A percentile compares a stretch with the other conserved stretches of the same genome.
These are phyloP conservation scores for Montipora sp. DNA, from an alignment of 64 coral and sea anemone species.

Conservation along the genomic window DNA sequence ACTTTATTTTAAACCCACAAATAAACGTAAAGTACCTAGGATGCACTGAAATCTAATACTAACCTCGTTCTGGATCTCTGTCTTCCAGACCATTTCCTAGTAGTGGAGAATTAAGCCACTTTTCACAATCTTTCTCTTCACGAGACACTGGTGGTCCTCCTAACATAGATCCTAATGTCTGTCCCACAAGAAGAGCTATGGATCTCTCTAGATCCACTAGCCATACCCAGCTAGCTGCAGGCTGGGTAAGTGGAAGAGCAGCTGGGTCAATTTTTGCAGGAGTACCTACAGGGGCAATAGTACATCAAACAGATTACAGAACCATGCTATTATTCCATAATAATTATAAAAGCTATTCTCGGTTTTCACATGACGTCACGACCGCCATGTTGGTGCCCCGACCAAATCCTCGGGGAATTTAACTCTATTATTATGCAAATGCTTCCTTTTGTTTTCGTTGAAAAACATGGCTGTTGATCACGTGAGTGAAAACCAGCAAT, in stretches of 20 bases:
- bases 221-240: constrained; percentile 83
- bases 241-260: constrained; percentile 64
- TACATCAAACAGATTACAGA: background rate
- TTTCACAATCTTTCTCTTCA: constrained; percentile 80
- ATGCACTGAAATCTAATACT: too few species aligned
- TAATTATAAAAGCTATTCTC: too few species aligned
- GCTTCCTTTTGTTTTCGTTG: too few species aligned
- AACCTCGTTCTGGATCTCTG: constrained; percentile 73
- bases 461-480: too few species aligned
- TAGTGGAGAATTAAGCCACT: constrained; percentile 79
- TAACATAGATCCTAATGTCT: constrained; percentile 73
- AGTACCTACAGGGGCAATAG: constrained; percentile 39
- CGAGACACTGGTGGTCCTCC: constrained; percentile 64
- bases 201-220: constrained; percentile 76
- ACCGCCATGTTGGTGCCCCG: too few species aligned
- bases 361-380: too few species aligned
- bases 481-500: too few species aligned
- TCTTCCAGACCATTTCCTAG: constrained; percentile 78
- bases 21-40: too few species aligned
- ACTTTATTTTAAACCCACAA: too few species aligned
- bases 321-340: too few species aligned
- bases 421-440: too few species aligned
- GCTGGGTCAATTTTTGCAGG: constrained; percentile 85
- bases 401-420: too few species aligned
- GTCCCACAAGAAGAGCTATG: constrained; percentile 74